A percentile compares a stretch with the other conserved stretches of the same genome.
phyloP scores from a whole-genome alignment of 2,113 vertebrate genomes.

The Bungarus multicinctus region DNA sequence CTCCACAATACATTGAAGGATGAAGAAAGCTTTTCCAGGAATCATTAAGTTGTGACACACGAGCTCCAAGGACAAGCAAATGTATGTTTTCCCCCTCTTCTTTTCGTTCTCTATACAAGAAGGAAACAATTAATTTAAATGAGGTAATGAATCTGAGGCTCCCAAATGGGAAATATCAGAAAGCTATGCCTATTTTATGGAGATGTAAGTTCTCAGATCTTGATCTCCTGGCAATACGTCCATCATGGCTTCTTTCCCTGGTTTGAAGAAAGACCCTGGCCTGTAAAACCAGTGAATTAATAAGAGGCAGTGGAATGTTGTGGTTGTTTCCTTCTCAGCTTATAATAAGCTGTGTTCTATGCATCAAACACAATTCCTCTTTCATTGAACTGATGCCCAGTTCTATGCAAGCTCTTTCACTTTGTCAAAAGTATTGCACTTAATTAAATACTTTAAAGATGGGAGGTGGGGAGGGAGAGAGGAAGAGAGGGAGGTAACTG shows the following conservation, averaged over 20 bases:
- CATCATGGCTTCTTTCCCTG: not conserved
- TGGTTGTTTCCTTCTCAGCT: not conserved
- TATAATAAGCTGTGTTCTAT: not conserved
- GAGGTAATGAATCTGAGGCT: not conserved
- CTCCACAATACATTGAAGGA: not conserved
- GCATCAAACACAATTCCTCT: conserved; percentile 10
- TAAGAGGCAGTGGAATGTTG: conserved; percentile 7
- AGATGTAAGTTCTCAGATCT: not conserved
- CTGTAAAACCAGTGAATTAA: not conserved
- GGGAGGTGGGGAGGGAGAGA: not conserved
- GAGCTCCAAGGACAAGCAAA: not conserved
- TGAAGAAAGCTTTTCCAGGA: not conserved
- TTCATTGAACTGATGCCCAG: conserved; percentile 5
- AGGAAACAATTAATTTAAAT: not conserved
- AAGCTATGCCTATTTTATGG: not conserved
- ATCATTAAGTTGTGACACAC: not conserved
- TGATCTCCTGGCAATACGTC: not conserved
- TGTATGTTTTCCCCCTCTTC: not conserved
- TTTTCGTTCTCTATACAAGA: not conserved
- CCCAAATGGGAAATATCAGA: not conserved
- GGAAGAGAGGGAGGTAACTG: not conserved
- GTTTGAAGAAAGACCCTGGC: not conserved
- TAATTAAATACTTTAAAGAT: not conserved
- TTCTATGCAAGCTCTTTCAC: not conserved
- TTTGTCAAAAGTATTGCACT: conserved; percentile 6